Percentiles rank a stretch among this genome's conserved stretches.
phyloP scores from a whole-genome alignment of 2,888 invertebrate species.

The Euzophera pinguis region DNA sequence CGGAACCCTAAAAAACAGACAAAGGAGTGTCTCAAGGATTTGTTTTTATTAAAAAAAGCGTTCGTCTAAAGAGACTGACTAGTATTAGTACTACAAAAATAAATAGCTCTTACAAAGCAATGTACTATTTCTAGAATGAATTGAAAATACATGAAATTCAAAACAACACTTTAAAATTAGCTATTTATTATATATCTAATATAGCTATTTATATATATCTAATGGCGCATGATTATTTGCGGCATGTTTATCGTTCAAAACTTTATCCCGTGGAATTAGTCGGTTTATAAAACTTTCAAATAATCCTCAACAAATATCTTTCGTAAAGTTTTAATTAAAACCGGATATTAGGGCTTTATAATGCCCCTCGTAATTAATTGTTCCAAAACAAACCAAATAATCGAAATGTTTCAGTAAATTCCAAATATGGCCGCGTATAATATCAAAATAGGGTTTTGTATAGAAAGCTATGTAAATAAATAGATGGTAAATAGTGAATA shows the following conservation, averaged over 20 bases:
- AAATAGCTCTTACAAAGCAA: too few species aligned
- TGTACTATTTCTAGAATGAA: too few species aligned
- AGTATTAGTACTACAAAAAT: too few species aligned
- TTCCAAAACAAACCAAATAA: constrained; percentile 2
- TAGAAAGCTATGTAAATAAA: not conserved
- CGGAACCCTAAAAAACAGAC: too few species aligned
- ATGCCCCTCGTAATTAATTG: constrained; percentile 6
- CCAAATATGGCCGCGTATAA: not conserved
- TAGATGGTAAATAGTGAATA: not conserved
- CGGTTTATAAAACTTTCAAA: not conserved
- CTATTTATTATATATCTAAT: too few species aligned
- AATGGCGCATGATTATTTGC: too few species aligned
- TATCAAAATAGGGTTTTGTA: not conserved
- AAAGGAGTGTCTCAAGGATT: too few species aligned
- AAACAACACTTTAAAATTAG: too few species aligned
- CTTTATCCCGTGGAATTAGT: not conserved
- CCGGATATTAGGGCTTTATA: not conserved
- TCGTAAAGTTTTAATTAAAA: constrained; percentile 4
- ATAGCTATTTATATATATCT: too few species aligned
- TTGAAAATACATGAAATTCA: too few species aligned
- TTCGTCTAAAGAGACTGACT: too few species aligned
- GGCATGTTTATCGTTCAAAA: not conserved
- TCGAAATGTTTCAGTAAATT: not conserved
- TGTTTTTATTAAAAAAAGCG: too few species aligned
- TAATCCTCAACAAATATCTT: not conserved